Percentiles rank a stretch among this genome's conserved stretches.
These are phyloP conservation scores for Marasmarcha lunaedactyla DNA, from an alignment of 2,888 invertebrate genomes.

Conservation along the genomic window DNA sequence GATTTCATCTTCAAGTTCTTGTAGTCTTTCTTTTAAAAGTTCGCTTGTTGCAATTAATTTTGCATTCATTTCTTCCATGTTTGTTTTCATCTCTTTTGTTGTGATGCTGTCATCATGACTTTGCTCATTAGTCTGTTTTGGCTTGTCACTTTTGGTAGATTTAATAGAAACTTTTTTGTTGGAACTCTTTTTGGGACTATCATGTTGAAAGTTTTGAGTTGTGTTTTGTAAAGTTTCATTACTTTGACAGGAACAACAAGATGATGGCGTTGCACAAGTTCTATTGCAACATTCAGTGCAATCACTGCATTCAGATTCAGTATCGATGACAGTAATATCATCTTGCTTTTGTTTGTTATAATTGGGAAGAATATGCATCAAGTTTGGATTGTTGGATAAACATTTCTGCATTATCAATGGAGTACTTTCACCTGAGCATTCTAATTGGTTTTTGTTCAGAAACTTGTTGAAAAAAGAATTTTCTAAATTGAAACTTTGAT, in stretches of 20 bases:
- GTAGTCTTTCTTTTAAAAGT: slow-evolving; percentile 70
- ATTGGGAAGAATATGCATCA: slow-evolving; percentile 41
- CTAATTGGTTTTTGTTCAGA: slow-evolving; percentile 40
- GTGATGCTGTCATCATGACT: slow-evolving; percentile 34
- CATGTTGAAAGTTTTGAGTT: slow-evolving; percentile 11
- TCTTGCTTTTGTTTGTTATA: slow-evolving; percentile 22
- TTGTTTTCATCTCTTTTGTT: slow-evolving; percentile 39
- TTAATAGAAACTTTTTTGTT: slow-evolving; percentile 18
- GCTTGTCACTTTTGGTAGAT: slow-evolving; percentile 23
- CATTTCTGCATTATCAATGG: slow-evolving; percentile 52
- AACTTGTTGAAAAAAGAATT: slow-evolving; percentile 73
- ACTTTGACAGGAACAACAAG: slow-evolving; percentile 52
- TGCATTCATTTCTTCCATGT: slow-evolving; percentile 54
- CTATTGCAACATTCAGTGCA: slow-evolving; percentile 44
- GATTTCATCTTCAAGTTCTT: slow-evolving; percentile 75
- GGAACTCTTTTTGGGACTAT: slow-evolving; percentile 17
- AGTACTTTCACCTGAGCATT: slow-evolving; percentile 53
- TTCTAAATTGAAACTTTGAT: slow-evolving; percentile 78
- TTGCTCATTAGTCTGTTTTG: slow-evolving; percentile 12
- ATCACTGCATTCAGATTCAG: slow-evolving; percentile 36
- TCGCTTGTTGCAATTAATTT: slow-evolving; percentile 69
- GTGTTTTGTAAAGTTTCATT: slow-evolving; percentile 23
- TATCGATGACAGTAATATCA: slow-evolving; percentile 31
- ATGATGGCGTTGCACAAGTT: slow-evolving; percentile 38
- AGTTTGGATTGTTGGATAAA: slow-evolving; percentile 37